Conservation (phyloP, 2,888 invertebrate genomes). For the Netelia virgata region DNA sequence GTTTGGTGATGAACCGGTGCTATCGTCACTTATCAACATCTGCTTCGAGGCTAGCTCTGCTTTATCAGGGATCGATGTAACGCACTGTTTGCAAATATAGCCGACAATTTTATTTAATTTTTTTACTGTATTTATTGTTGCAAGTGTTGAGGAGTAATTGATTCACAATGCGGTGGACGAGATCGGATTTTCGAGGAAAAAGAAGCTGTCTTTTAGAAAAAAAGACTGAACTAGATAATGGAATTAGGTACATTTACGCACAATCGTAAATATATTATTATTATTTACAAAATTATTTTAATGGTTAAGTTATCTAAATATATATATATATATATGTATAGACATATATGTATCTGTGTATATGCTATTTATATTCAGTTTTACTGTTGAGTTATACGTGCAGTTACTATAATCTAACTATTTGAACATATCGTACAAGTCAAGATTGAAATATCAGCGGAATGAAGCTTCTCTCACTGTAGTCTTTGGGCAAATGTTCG, state of each 20-base stretch:
- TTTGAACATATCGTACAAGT: conserved; percentile 49
- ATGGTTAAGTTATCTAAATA: conserved; percentile 34
- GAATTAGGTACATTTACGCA: conserved; percentile 46
- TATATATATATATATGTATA: conserved; percentile 28
- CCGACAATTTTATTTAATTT: background rate
- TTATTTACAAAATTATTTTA: conserved; percentile 60
- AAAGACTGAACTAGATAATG: conserved; percentile 13
- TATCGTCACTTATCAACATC: too few species aligned
- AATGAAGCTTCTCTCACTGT: conserved; percentile 62
- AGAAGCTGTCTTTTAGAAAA: conserved; percentile 7
- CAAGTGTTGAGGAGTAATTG: background rate
- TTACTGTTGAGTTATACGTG: conserved; percentile 47
- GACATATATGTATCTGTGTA: conserved; percentile 1
- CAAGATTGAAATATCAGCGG: conserved; percentile 60
- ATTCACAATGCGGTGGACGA: background rate
- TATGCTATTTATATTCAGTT: conserved; percentile 27
- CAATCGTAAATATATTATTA: conserved; percentile 53
- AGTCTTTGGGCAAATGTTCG: conserved; percentile 59
- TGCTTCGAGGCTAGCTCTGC: too few species aligned
- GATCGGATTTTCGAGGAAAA: background rate
- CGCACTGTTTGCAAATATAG: too few species aligned
- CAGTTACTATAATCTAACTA: conserved; percentile 22
- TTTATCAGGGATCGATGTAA: too few species aligned
- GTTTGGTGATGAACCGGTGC: too few species aligned
- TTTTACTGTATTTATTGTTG: background rate